These are phyloP conservation scores for Bombus balteatus DNA, from an alignment of 1,140 invertebrate species.

Conservation along the genomic window DNA sequence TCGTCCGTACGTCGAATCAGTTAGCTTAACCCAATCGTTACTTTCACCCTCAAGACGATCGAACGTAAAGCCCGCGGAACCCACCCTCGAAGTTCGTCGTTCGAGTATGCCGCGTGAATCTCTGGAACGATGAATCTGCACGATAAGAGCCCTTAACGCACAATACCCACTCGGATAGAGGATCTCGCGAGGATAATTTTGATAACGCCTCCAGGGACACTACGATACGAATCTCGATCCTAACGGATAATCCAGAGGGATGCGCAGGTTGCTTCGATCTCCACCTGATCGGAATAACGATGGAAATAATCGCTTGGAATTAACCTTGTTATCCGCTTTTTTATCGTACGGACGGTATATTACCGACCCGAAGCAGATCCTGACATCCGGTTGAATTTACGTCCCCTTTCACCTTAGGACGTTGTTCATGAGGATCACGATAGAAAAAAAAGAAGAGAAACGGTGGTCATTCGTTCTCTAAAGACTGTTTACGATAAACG, in stretches of 20 bases:
- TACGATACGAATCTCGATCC: conserved; percentile 17
- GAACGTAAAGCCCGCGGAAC: background rate
- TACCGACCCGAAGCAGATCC: no score
- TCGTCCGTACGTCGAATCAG: no score
- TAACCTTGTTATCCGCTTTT: background rate
- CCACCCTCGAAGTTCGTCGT: background rate
- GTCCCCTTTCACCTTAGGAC: no score
- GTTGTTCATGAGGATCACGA: no score
- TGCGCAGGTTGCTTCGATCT: background rate
- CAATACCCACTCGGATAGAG: conserved; percentile 10
- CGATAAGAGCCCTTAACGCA: conserved; percentile 38
- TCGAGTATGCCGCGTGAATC: conserved; percentile 3
- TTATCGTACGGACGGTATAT: background rate
- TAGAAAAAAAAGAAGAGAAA: no score
- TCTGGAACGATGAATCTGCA: background rate
- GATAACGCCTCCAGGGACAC: conserved; percentile 29
- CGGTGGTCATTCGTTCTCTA: no score
- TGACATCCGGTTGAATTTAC: no score
- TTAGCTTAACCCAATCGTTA: no score
- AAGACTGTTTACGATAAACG: no score
- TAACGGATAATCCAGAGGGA: background rate
- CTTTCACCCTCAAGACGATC: no score
- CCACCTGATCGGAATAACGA: background rate
- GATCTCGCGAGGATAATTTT: conserved; percentile 40
- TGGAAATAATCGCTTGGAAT: conserved; percentile 4